Conservation (phyloP, 2,888 invertebrate genomes). For the Trisateles emortualis region DNA sequence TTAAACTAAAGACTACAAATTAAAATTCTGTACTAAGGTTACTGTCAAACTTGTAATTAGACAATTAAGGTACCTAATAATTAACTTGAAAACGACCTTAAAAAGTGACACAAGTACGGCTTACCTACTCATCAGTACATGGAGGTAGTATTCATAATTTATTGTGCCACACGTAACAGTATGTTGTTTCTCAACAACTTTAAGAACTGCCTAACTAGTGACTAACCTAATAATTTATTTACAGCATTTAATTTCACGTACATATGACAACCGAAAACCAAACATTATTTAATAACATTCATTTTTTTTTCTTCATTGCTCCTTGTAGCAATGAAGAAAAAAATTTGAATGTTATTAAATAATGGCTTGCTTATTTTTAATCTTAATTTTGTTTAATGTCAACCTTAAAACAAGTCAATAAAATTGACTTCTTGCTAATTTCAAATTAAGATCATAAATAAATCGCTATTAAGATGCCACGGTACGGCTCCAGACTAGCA, state of each 20-base stretch:
- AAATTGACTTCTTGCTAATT: too few relatives aligned
- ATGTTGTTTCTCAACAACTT: slow-evolving; percentile 52
- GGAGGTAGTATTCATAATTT: slow-evolving; percentile 21
- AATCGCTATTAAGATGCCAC: too few relatives aligned
- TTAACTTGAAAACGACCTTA: background rate
- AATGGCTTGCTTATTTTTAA: too few relatives aligned
- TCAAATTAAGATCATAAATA: too few relatives aligned
- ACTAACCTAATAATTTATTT: slow-evolving; percentile 49
- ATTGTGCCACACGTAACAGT: slow-evolving; percentile 21
- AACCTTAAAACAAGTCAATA: too few relatives aligned
- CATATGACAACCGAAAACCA: slow-evolving; percentile 40
- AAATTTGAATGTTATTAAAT: too few relatives aligned
- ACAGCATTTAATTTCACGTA: slow-evolving; percentile 43
- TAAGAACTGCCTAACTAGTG: slow-evolving; percentile 33
- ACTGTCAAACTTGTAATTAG: too few relatives aligned
- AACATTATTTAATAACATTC: slow-evolving; percentile 34
- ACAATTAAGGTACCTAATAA: background rate
- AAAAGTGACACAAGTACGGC: background rate
- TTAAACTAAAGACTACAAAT: too few relatives aligned
- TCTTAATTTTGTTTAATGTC: too few relatives aligned
- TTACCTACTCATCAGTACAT: background rate
- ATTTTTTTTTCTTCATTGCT: too few relatives aligned
- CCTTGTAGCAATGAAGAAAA: background rate
- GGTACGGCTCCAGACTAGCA: too few relatives aligned
- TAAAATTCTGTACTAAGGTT: background rate